Base-by-base conservation (phyloP, 2,113 vertebrate genomes). In the Pontoporia blainvillei region DNA sequence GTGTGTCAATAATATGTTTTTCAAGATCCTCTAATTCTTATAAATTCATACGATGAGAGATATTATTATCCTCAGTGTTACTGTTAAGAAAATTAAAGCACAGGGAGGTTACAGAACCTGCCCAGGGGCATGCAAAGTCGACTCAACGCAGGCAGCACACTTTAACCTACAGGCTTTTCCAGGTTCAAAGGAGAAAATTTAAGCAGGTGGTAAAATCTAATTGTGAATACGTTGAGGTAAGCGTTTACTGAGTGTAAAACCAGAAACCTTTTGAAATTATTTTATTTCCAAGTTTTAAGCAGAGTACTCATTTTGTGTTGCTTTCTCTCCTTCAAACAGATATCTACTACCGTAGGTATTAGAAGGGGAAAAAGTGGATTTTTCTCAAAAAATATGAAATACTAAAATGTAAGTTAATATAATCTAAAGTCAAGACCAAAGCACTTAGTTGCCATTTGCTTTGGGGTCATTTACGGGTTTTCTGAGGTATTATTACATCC, bases 171-270 rank as follows among this genome's bases (percentile, higher is more conserved):
- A 75, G 39, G 49, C 6, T 75, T 84, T 66, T 85, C 71, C 6
- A 54, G 14, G 67, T 93, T 90, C 69, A 94, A 86, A 88, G 86
- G 88, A 88, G 34, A 93, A 94, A 71, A 83, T 78, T 12, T 93
- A 72, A 94, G 72, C 31, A 72, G 34, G 36, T 39, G 73, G 34
- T 75, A 89, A 89, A 91, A 89, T 52, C n/a, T 57, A 39, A 59
- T 34, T 75, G 90, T 69, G 20, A 71, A 76, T 72, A 59, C 66
- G 27, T 29, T 78, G 44, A 81, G 29, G 20, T 72, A 75, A 86
- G 36, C 8, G 34, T 93, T 93, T 69, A 75, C 31, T 46, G 39
- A 73, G 52, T 7, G 36, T 49, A 93, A 92, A 96, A 84, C 6
- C 27, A 94, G 49, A 90, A 8, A 69, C 17, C 21, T 75, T 59